Conservation (phyloP, 2,888 invertebrate genomes). For the Ectropis crepuscularia region DNA sequence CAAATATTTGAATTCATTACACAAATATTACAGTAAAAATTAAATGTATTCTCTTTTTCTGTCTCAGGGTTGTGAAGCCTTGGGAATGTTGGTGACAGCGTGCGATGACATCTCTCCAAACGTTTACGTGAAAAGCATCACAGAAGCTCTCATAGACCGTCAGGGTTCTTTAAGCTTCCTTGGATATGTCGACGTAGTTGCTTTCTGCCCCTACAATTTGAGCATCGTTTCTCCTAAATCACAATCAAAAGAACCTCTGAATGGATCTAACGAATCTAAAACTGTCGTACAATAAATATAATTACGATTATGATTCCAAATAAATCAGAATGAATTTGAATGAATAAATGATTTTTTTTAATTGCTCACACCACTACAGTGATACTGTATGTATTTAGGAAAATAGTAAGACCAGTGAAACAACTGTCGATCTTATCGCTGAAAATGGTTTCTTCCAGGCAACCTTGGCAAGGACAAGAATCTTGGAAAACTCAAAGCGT, state of each 20-base stretch:
- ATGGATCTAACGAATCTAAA: not conserved
- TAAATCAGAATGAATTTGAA: no score
- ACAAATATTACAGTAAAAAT: no score
- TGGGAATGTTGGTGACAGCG: not conserved
- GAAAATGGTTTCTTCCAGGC: no score
- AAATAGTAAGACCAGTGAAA: no score
- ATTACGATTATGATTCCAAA: no score
- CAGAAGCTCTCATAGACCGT: not conserved
- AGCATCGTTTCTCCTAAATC: not conserved
- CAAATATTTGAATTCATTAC: no score
- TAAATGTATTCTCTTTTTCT: not conserved
- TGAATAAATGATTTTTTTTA: no score
- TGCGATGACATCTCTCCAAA: slow-evolving; percentile 11
- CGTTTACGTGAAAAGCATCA: not conserved
- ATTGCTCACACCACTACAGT: no score
- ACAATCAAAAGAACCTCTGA: not conserved
- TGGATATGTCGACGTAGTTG: not conserved
- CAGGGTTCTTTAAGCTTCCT: not conserved
- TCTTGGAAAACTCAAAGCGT: no score
- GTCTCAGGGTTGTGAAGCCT: slow-evolving; percentile 3
- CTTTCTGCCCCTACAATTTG: not conserved
- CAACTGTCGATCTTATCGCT: no score
- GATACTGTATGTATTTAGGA: no score
- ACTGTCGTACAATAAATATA: not conserved
- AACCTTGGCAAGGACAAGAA: no score